Conservation (phyloP, 2,888 invertebrate species). For the Clostera curtula region DNA sequence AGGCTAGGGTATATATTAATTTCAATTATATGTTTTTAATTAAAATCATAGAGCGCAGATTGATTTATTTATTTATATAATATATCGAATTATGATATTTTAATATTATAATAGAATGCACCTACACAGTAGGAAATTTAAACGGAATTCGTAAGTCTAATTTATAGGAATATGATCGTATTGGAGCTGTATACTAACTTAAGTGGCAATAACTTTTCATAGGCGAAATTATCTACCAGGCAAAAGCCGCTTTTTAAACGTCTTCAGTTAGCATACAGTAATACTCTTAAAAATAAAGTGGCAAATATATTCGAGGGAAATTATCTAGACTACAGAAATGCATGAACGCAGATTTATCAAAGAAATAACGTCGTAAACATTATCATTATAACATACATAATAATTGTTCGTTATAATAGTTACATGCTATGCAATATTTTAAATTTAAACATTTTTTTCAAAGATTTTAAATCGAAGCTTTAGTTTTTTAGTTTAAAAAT, state of each 20-base stretch:
- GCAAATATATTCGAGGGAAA: constrained; percentile 35
- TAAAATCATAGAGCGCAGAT: constrained; percentile 23
- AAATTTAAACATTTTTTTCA: constrained; percentile 20
- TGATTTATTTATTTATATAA: constrained; percentile 22
- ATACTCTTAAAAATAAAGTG: constrained; percentile 16
- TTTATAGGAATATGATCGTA: constrained; percentile 15
- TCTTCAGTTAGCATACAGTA: constrained; percentile 6
- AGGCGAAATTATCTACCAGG: too few relatives aligned
- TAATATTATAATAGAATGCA: constrained; percentile 23
- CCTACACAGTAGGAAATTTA: constrained; percentile 51
- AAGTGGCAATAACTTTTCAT: neutral
- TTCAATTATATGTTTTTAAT: constrained; percentile 15
- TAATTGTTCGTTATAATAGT: constrained; percentile 18
- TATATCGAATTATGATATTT: constrained; percentile 20
- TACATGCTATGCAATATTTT: constrained; percentile 38
- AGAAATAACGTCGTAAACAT: constrained; percentile 13
- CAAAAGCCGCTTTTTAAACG: too few relatives aligned
- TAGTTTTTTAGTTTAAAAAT: constrained; percentile 34
- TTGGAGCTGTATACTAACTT: constrained; percentile 1
- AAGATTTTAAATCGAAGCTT: constrained; percentile 39
- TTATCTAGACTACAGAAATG: constrained; percentile 22
- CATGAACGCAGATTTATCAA: constrained; percentile 15
- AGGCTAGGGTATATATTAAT: constrained; percentile 23
- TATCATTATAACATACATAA: constrained; percentile 13
- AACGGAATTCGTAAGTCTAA: constrained; percentile 24